Evolutionary conservation across 1,140 invertebrate genomes (phyloP).

Genomic region (Rhynchophorus ferrugineus): DNA sequence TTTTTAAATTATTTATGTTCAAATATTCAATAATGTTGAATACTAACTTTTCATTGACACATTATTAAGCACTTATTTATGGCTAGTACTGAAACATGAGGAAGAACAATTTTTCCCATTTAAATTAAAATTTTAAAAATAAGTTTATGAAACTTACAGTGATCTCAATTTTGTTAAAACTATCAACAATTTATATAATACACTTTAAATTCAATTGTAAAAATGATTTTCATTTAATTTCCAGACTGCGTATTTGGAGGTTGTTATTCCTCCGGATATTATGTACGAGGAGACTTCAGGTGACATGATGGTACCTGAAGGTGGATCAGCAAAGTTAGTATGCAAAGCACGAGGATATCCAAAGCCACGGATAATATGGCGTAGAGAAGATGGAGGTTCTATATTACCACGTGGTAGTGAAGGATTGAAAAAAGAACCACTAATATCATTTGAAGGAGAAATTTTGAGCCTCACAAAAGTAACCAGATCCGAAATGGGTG

Average conservation of each 20-base stretch:
- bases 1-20: too few relatives aligned
- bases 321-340: slow-evolving; percentile 75
- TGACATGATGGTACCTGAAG: slow-evolving; percentile 86
- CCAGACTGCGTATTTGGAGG: slow-evolving; percentile 76
- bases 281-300: slow-evolving; percentile 80
- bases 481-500: slow-evolving; percentile 74
- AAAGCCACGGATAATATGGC: slow-evolving; percentile 77
- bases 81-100: too few relatives aligned
- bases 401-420: slow-evolving; percentile 66
- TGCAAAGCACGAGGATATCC: slow-evolving; percentile 82
- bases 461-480: slow-evolving; percentile 71
- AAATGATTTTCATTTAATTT: slow-evolving; percentile 4
- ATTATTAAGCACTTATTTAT: too few relatives aligned
- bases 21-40: too few relatives aligned
- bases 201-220: too few relatives aligned
- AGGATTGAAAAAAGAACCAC: slow-evolving; percentile 66
- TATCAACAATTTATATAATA: too few relatives aligned
- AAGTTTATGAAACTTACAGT: too few relatives aligned
- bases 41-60: too few relatives aligned
- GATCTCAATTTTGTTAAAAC: too few relatives aligned
- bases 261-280: slow-evolving; percentile 86
- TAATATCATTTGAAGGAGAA: slow-evolving; percentile 63
- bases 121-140: too few relatives aligned
- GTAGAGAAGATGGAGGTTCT: slow-evolving; percentile 75
- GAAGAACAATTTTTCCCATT: too few relatives aligned